Conservation (phyloP, 1,140 invertebrate genomes). For the Sarcophaga bullata region DNA sequence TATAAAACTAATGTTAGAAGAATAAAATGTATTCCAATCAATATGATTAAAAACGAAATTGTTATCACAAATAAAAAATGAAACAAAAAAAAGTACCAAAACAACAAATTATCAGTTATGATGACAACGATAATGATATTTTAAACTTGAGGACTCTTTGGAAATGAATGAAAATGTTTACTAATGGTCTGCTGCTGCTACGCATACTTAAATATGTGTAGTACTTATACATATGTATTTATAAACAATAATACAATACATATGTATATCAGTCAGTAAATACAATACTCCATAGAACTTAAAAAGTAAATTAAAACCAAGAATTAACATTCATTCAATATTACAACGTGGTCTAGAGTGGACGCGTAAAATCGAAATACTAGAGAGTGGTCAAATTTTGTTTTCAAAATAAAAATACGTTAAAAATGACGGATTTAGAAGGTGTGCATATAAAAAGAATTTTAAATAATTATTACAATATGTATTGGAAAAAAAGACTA, state of each 20-base stretch:
- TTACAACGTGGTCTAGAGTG: conserved; percentile 1
- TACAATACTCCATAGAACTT: not conserved
- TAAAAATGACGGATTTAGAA: conserved; percentile 15
- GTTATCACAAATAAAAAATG: conserved; percentile 5
- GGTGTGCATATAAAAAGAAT: not conserved
- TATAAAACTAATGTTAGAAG: too few species aligned
- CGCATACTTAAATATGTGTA: not conserved
- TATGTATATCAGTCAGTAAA: too few species aligned
- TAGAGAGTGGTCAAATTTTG: not conserved
- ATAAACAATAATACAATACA: too few species aligned
- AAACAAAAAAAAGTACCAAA: not conserved
- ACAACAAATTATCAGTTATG: conserved; percentile 11
- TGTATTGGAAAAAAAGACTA: not conserved
- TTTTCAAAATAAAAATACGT: too few species aligned
- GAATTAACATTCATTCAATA: conserved; percentile 11
- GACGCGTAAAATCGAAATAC: not conserved
- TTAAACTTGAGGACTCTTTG: not conserved
- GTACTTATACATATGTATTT: not conserved
- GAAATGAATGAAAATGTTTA: not conserved
- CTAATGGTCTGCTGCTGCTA: not conserved
- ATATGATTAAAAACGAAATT: too few species aligned
- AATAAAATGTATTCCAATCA: not conserved
- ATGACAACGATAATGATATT: not conserved
- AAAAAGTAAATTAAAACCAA: conserved; percentile 1
- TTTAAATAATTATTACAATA: not conserved